Evolutionary conservation across 2,888 invertebrate genomes (phyloP), one percentile per base, ranked within the genome.

Genomic region (Plusia festucae): DNA sequence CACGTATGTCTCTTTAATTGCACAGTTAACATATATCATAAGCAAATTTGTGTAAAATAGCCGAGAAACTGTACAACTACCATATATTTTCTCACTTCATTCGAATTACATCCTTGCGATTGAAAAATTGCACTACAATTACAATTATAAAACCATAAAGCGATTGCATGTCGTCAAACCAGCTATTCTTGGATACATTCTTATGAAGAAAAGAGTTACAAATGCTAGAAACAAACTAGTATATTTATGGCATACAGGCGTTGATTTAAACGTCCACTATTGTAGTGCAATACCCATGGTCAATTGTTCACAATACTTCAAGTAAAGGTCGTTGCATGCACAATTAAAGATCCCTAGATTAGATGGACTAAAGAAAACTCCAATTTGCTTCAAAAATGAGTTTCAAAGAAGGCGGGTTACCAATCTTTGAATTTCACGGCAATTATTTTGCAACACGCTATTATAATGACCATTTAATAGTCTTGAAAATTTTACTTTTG

Each of bases 291-390:
- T 30, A 30, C 22, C 16, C 44, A 54, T 53, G 57, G 59, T 62
- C 58, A 69, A 40, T 61, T 30, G 34, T 51, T 64, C 51, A 73
- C 60, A 49, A 57, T 62, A 53, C 32, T 13, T 20, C 20, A 49
- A n/a, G n/a, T 18, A 56, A 54, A 68, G 58, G 69, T 56, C 52
- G 60, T 78, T 68, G 77, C 79, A 82, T 82, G 83, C 71, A 66
- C 57, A 68, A n/a, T n/a, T n/a, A 73, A 70, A 68, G 70, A 70
- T 68, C 75, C 46, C 62, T 63, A 60, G 78, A 79, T 78, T 72
- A 69, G 44, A 11, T 49, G 46, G 44, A 16, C 61, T 56, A 61
- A 64, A 78, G 74, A 79, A 64, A 55, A 55, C 64, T 53, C 32
- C 68, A 72, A 66, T 73, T 73, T 75, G 68, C 65, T 60, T 68